Conservation (phyloP, 2,797 vertebrate genomes). For the Pogonophryne albipinna region DNA sequence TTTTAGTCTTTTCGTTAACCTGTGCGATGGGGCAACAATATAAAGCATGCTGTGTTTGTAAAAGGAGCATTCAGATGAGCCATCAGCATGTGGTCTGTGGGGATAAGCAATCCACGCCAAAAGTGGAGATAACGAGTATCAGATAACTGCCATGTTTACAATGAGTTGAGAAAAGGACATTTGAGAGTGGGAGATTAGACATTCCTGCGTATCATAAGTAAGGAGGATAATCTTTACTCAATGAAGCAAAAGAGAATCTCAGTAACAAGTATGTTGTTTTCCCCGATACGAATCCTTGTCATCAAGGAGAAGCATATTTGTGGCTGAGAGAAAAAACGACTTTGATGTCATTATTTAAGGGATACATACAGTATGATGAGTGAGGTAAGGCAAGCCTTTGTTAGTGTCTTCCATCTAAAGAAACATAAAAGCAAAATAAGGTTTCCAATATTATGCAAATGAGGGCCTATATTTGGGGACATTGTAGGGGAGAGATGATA, state of each 20-base stretch:
- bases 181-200: constrained; percentile 16
- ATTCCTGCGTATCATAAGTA: not conserved
- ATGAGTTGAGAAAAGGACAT: not conserved
- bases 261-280: constrained; percentile 2
- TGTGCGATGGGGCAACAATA: not conserved
- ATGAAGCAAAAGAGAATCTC: constrained; percentile 35
- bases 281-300: constrained; percentile 2
- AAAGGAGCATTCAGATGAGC: not conserved
- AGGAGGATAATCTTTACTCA: constrained; percentile 26
- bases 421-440: not conserved
- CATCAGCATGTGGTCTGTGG: constrained; percentile 13
- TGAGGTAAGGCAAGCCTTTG: not conserved
- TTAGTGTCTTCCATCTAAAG: not conserved
- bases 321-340: not conserved
- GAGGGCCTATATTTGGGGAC: not conserved
- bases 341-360: not conserved
- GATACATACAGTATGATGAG: not conserved
- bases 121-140: constrained; percentile 26
- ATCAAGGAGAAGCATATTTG: not conserved
- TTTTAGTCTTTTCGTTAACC: not conserved
- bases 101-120: constrained; percentile 4
- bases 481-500: not conserved
- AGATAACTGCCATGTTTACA: constrained; percentile 8
- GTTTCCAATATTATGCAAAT: not conserved
- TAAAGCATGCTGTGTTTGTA: not conserved